Percentiles rank a stretch among this genome's conserved stretches.
These are phyloP conservation scores for Gymnogyps californianus DNA, from an alignment of 2,113 vertebrate species.

Conservation along the genomic window DNA sequence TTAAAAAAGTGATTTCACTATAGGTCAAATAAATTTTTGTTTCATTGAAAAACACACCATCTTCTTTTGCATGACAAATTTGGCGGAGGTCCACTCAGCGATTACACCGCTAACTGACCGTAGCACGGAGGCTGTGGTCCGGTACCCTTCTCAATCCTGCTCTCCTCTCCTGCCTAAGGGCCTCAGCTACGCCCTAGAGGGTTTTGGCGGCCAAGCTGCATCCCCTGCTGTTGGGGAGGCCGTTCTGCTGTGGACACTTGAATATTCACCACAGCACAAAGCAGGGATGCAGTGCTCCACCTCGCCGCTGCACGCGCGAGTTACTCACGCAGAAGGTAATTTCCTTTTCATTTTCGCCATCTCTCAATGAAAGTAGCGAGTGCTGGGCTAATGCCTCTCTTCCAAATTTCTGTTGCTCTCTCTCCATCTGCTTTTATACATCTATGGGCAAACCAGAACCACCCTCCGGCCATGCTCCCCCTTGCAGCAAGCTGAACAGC, in stretches of 20 bases:
- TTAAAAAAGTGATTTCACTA: neutral
- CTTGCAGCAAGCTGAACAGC: neutral
- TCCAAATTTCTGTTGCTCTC: neutral
- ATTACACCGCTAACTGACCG: accelerated
- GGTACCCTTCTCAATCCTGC: accelerated
- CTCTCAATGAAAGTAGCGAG: neutral
- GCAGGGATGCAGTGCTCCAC: neutral
- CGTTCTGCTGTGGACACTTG: accelerated
- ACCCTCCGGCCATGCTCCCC: neutral
- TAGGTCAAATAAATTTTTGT: neutral
- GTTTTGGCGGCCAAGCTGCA: neutral
- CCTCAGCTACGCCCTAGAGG: neutral
- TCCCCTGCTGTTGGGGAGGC: neutral
- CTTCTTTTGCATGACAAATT: neutral
- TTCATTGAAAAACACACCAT: neutral
- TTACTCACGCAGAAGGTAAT: neutral
- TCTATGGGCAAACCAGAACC: neutral
- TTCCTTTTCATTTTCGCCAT: neutral
- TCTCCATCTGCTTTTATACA: neutral
- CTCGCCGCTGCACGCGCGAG: accelerated
- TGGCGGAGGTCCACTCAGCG: accelerated
- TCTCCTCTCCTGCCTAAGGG: neutral
- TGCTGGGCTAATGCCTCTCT: neutral
- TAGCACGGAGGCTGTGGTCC: neutral
- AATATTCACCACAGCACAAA: accelerated